phyloP scores from a whole-genome alignment of 2,797 vertebrate species.

The Platyrinchus mystaceus region DNA sequence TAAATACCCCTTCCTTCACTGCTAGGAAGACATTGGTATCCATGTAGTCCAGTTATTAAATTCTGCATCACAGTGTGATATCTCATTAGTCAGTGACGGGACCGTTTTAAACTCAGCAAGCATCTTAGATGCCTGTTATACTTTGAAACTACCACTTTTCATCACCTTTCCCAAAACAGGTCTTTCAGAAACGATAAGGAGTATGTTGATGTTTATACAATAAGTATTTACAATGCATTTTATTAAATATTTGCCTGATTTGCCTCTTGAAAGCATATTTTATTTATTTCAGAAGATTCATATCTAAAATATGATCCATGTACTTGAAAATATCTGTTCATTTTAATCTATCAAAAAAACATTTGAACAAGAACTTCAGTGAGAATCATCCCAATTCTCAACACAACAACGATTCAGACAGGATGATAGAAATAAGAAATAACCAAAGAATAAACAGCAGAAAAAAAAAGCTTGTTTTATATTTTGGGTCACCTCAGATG shows the following conservation, averaged over 20 bases:
- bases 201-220: neutral
- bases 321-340: neutral
- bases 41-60: constrained; percentile 7
- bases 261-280: constrained; percentile 44
- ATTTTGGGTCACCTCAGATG: neutral
- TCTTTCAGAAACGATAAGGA: neutral
- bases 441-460: neutral
- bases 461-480: neutral
- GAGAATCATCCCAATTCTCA: neutral
- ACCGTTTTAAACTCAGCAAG: constrained; percentile 43
- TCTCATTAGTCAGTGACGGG: constrained; percentile 39
- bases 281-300: constrained; percentile 26
- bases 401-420: neutral
- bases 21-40: neutral
- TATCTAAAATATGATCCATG: neutral
- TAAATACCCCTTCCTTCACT: constrained; percentile 8
- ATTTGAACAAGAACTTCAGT: neutral
- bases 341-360: neutral
- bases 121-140: constrained; percentile 8
- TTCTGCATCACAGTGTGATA: constrained; percentile 48
- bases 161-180: neutral
- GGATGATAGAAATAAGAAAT: neutral
- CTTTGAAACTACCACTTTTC: constrained; percentile 36
- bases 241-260: constrained; percentile 45
- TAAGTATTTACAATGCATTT: constrained; percentile 43